Base-by-base conservation (phyloP, 1,140 invertebrate genomes). In the Solenopsis invicta region DNA sequence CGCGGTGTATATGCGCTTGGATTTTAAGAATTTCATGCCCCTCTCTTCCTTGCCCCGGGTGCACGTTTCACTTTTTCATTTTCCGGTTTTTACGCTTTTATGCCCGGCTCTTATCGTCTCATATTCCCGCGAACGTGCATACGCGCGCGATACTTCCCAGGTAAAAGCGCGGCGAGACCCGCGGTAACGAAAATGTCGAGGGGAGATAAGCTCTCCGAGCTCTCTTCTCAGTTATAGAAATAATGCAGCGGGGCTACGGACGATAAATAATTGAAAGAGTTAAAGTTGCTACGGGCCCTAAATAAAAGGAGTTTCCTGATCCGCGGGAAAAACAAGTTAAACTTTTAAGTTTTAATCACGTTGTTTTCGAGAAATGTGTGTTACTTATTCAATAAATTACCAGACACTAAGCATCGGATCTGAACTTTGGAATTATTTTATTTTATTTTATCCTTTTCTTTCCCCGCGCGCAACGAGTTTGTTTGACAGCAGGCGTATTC, bases 51-150 rank as follows among this genome's bases (percentile, higher is more conserved):
- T 29, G 29, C 29, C 24, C 18, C 18, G 4, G 16, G 4, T 59
- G 52, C 10, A 2, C n/a, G 21, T 81, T 81, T 80, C 10, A 69
- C 9, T 74, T 84, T 61, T 61, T 48, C 45, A 84, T 84, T 50
- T 48, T 62, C 12, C 24, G 16, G 37, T 16, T 72, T 81, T 71
- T 67, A 54, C 34, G 34, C 48, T 82, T 74, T 61, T 61, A 74
- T 21, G 18, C 48, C 16, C 54, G 24, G 37, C 41, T 74, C 54
- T 82, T 82, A 82, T 74, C 52, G 67, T 61, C 67, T 72, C 80
- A 59, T 61, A 61, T 82, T 82, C 18, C 18, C 52, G 80, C 80
- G 18, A 29, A 72, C 67, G 21, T 59, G 37, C 24, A 59, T 29
- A 37, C 52, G 67, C 56, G 80, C 18, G 41, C 41, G 18, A 21